Conservation (phyloP, 2,113 vertebrate species). For the Pedionomus torquatus region DNA sequence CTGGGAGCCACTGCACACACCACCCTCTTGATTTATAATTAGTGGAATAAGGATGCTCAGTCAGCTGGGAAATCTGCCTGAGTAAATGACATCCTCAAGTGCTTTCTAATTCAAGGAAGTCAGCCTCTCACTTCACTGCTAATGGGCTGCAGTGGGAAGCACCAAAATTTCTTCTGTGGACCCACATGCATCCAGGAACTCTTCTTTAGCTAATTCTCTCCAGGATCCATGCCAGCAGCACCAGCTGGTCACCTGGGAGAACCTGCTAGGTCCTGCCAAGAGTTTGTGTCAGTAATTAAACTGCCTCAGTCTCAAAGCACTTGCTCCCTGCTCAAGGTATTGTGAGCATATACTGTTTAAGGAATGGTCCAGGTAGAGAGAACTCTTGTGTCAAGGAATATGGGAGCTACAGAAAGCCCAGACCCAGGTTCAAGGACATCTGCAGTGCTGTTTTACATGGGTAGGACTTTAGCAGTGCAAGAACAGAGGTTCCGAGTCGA, state of each 20-base stretch:
- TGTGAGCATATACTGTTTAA: not conserved
- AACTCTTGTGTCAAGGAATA: not conserved
- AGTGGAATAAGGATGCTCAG: slow-evolving; percentile 50
- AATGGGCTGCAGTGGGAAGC: slow-evolving; percentile 19
- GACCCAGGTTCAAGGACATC: not conserved
- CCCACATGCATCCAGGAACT: not conserved
- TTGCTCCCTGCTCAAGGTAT: not conserved
- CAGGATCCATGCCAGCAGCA: not conserved
- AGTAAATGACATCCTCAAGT: slow-evolving; percentile 51
- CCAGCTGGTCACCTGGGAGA: not conserved
- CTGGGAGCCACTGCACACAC: slow-evolving; percentile 10
- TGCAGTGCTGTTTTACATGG: not conserved
- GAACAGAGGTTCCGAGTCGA: not conserved
- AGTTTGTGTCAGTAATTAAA: not conserved
- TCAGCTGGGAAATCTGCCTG: slow-evolving; percentile 49
- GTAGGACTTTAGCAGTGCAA: not conserved
- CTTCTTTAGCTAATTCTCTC: not conserved
- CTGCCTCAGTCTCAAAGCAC: not conserved
- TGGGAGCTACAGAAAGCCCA: not conserved
- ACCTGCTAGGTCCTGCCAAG: not conserved
- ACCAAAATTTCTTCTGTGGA: not conserved
- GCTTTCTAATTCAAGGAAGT: slow-evolving; percentile 25
- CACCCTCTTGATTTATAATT: slow-evolving; percentile 51
- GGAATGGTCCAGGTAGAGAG: not conserved
- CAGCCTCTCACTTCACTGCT: slow-evolving; percentile 14